phyloP scores from a whole-genome alignment of 2,113 vertebrate genomes.

The Perognathus longimembris region DNA sequence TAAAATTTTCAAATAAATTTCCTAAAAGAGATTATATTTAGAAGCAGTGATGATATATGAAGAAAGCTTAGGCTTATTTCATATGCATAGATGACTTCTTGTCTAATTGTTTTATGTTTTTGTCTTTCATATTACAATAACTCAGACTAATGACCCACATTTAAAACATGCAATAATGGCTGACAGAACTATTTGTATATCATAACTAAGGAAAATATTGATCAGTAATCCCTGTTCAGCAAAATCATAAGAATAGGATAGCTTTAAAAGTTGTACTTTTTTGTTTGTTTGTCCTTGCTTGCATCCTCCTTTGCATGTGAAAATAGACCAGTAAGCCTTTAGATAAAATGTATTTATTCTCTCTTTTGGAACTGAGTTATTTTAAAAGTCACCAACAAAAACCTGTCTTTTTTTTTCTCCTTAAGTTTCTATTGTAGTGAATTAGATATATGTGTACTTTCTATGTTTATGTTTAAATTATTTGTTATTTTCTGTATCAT shows the following conservation, averaged over 20 bases:
- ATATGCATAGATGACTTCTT: conserved; percentile 80
- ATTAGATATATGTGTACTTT: conserved; percentile 86
- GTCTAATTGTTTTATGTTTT: conserved; percentile 85
- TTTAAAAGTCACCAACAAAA: conserved; percentile 83
- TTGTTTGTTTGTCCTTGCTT: conserved; percentile 86
- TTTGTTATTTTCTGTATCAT: conserved; percentile 90
- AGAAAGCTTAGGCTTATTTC: conserved; percentile 83
- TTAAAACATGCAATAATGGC: conserved; percentile 85
- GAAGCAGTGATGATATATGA: conserved; percentile 81
- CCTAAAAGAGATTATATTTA: conserved; percentile 86
- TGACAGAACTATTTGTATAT: conserved; percentile 84
- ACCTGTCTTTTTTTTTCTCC: conserved; percentile 77
- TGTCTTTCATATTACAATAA: conserved; percentile 84
- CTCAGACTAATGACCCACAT: conserved; percentile 79
- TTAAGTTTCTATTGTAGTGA: conserved; percentile 85
- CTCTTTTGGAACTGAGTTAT: conserved; percentile 79
- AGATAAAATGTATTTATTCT: conserved; percentile 81
- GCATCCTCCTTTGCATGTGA: conserved; percentile 87
- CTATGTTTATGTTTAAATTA: conserved; percentile 86
- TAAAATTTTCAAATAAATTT: conserved; percentile 86
- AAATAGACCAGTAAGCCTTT: conserved; percentile 83
- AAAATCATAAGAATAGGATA: conserved; percentile 78
- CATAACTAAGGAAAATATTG: conserved; percentile 75
- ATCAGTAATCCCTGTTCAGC: conserved; percentile 77
- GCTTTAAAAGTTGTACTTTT: conserved; percentile 77